phyloP scores from a whole-genome alignment of 1,140 invertebrate genomes.

The Oryzaephilus surinamensis region DNA sequence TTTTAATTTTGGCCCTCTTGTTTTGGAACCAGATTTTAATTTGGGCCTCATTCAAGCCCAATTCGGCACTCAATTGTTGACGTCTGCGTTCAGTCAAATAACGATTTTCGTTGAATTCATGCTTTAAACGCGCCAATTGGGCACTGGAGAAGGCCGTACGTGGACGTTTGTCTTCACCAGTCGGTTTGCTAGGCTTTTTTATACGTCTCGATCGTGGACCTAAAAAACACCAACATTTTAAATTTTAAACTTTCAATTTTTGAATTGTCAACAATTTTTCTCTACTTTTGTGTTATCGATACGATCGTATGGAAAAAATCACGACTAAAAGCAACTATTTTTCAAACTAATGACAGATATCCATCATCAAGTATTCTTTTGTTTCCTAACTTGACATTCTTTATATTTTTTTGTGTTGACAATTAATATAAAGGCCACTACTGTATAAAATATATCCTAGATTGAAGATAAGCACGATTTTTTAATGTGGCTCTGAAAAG shows the following conservation, averaged over 20 bases:
- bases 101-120: constrained; percentile 83
- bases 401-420: no score
- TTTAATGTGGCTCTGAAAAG: no score
- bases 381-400: constrained; percentile 17
- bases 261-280: background rate
- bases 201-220: constrained; percentile 81
- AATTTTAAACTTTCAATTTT: constrained; percentile 1
- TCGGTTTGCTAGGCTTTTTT: constrained; percentile 48
- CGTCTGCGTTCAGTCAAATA: constrained; percentile 85
- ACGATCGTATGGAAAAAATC: constrained; percentile 7
- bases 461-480: no score
- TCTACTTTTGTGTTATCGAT: constrained; percentile 11
- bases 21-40: constrained; percentile 97
- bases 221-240: constrained; percentile 44
- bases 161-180: constrained; percentile 83
- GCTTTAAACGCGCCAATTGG: constrained; percentile 83
- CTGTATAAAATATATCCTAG: no score
- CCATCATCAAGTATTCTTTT: constrained; percentile 14
- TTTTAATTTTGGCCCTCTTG: constrained; percentile 92
- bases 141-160: constrained; percentile 94
- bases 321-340: constrained; percentile 11
- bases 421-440: no score
- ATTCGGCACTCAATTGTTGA: constrained; percentile 73
- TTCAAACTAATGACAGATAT: constrained; percentile 16
- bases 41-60: constrained; percentile 86